Base-by-base conservation (phyloP, 2,113 vertebrate genomes). In the Sardina pilchardus region DNA sequence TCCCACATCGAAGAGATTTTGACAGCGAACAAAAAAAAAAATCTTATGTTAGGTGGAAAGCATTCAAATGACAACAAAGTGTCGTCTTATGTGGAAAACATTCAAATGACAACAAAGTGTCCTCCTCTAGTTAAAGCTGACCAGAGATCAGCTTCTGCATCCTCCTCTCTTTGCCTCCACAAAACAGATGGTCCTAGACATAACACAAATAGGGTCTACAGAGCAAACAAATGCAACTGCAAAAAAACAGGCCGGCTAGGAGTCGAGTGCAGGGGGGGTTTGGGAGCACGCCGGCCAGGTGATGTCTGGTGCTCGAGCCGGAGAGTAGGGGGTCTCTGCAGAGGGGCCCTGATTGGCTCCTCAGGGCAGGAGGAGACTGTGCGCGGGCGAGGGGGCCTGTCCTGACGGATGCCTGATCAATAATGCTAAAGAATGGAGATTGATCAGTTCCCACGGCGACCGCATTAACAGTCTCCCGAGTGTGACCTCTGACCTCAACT, bases 391-490 rank as follows among this genome's bases (percentile, higher is more conserved):
- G 89, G 91, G 92, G 92, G 91, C 92, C 92, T 89, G 92, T 88
- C 84, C 93, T 95, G 93, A 92, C 91, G 93, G 94, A 93, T 87
- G 85, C 92, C 88, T 81, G 94, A 97, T 98, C 96, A 93, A 98
- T 98, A 94, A 48, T 86, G 91, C 91, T 90, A 95, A 95, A 93
- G 95, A 93, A 95, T 94, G 93, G 94, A 96, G 96, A 98, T 96
- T 97, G 97, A 99, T 97, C 93, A 95, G 92, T 93, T 95, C 95
- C 97, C 94, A 94, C 94, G 93, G 93, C 93, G 95, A 96, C 95
- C 90, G 80, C 96, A 96, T 96, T 96, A 97, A 96, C 93, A 91
- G 95, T 96, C 95, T 95, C 93, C 89, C 93, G 92, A 94, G 93
- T 50, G 81, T 92, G 96, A 97, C 96, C 97, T 95, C 90, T 97